Base-by-base conservation (phyloP, 2,797 vertebrate genomes). In the Amniataba percoides region DNA sequence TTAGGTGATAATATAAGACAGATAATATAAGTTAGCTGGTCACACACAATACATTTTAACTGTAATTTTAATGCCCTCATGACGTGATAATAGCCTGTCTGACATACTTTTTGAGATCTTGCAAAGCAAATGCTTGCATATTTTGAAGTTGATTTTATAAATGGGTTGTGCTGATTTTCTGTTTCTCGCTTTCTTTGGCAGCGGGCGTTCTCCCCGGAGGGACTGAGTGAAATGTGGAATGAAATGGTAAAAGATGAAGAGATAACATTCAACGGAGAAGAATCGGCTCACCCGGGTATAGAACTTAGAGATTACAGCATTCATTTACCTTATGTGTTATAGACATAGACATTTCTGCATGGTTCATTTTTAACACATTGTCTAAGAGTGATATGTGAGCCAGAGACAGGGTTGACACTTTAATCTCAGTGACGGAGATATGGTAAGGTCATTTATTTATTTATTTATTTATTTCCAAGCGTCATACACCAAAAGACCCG, bases 161-260 rank as follows among this genome's bases (percentile, higher is more conserved):
- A 66, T 45, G 31, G 23, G 13, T 3, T 5, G 18, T 39, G 25
- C 46, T 78, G 57, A 79, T 27, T 65, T 46, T 53, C n/a, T 21
- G 51, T 43, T 56, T 25, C 16, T 13, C 6, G 3, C 19, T 53
- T 75, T 5, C 69, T 69, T 71, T 78, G 76, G 13, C 91, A 99
- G 98, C 96, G 98, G 1, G 97, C 97, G 3, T 99, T 99, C 92
- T 98, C 97, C 62, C 93, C 96, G 70, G 98, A 99, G 94, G 98
- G 98, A 56, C 95, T 99, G 19, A 98, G 97, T 78, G 98, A 98
- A 87, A 96, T 99, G 92, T 99, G 98, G 98, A 99, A 99, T 77
- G 98, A 99, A 93, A 99, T 99, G 98, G 97, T 99, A 19, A 99
- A 99, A 94, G 98, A 99, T 94, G 97, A 98, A 40, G 98, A 99